Base-by-base conservation (phyloP, 2,113 vertebrate genomes). In the Arothron firmamentum region DNA sequence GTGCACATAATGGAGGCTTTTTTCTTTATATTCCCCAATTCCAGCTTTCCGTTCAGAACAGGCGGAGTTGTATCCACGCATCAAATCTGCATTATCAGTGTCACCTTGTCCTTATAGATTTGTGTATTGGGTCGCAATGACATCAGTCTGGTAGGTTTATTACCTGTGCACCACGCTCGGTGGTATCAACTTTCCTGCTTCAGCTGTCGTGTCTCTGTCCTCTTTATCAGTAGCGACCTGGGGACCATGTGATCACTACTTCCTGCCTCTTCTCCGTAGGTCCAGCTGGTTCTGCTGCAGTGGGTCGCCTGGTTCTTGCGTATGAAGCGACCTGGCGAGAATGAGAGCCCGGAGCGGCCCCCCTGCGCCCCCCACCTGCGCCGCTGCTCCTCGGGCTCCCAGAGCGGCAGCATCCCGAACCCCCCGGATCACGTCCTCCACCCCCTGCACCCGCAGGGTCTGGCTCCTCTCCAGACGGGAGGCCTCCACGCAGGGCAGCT, bases 251-350 rank as follows among this genome's bases (percentile, higher is more conserved):
- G 1, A 16, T 49, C 10, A 13, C 25, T 43, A 0, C 19, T 15
- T 17, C 18, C 56, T 0, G 43, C 3, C 9, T 7, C 20, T 28
- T 43, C 38, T 46, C 56, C 2, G 2, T 61, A 92, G 91, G 88
- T 92, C 41, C 88, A 78, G 77, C 77, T 92, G 2, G 72, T 92
- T 51, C 52, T 92, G 70, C 80, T 92, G 38, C 91, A 92, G 85
- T 92, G 91, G 91, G 88, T 92, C 0, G 91, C 91, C 0, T 92
- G 91, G 91, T 92, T 92, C 68, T 38, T 92, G 63, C 87, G 91
- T 1, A 92, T 92, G 91, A 92, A 92, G 80, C 90, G 90, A 0
- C 91, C 90, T 0, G 90, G 91, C 17, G 91, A 92, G 70, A 73
- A 71, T 0, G 84, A 89, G 1, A 86, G 90, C 71, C 87, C 85